Evolutionary conservation across 2,113 vertebrate genomes (phyloP).

Genomic region (Megaceryle maxima): DNA sequence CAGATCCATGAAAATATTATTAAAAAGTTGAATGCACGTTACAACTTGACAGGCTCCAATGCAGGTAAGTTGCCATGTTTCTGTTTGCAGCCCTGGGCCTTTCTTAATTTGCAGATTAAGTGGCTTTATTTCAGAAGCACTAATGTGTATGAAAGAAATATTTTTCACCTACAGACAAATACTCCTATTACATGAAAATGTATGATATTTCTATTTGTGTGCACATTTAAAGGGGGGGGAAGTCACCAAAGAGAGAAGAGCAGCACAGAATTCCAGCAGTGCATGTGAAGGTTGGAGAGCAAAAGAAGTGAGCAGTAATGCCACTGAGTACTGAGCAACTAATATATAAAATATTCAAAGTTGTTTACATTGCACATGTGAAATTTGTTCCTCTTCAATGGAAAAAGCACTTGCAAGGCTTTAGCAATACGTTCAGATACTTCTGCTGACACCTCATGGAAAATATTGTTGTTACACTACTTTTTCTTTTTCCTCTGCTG

Average conservation of each 20-base stretch:
- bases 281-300: neutral
- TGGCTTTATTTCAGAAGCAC: neutral
- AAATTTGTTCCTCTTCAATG: neutral
- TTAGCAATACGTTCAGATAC: constrained; percentile 32
- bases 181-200: neutral
- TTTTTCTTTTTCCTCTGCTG: neutral
- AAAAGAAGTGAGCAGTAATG: neutral
- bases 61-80: constrained; percentile 73
- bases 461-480: constrained; percentile 28
- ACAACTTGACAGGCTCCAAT: constrained; percentile 95
- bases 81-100: neutral
- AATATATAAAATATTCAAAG: neutral
- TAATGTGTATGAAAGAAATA: neutral
- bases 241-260: neutral
- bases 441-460: constrained; percentile 54
- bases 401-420: neutral
- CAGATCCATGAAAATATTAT: constrained; percentile 99
- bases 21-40: constrained; percentile 93
- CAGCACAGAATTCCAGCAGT: neutral
- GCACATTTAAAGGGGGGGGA: neutral
- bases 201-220: neutral
- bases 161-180: neutral
- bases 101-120: neutral
- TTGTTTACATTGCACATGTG: neutral
- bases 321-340: neutral